Evolutionary conservation across 2,888 invertebrate species (phyloP).

Genomic region (Conops quadrifasciatus): DNA sequence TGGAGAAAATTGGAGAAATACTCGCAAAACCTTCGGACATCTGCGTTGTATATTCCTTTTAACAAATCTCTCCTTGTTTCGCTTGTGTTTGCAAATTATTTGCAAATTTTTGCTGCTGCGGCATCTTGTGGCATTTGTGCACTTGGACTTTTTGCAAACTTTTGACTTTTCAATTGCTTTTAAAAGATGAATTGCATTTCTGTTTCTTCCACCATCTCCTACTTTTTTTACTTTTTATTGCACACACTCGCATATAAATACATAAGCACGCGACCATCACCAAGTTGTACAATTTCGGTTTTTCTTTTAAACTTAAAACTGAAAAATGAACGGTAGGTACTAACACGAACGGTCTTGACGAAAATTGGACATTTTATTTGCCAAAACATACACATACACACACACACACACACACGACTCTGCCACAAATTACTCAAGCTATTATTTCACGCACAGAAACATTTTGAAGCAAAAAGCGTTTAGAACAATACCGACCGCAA

Average conservation of each 20-base stretch:
- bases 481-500: too few species aligned
- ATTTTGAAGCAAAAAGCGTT: too few species aligned
- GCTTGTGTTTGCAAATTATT: neutral
- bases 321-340: too few species aligned
- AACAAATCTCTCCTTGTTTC: neutral
- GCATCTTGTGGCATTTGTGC: too few species aligned
- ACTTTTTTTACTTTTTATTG: conserved; percentile 19
- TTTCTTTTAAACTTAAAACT: neutral
- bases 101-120: too few species aligned
- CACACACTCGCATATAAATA: conserved; percentile 11
- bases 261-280: neutral
- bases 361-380: conserved; percentile 5
- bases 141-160: too few species aligned
- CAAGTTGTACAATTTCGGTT: neutral
- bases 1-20: neutral
- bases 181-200: neutral
- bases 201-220: neutral
- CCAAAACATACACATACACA: neutral
- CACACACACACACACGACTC: conserved; percentile 1
- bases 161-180: too few species aligned
- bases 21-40: neutral
- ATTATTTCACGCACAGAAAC: too few species aligned
- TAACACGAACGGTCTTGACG: neutral
- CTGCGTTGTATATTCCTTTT: neutral
- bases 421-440: too few species aligned